Evolutionary conservation across 2,113 vertebrate species (phyloP).

Genomic region (Anoura caudifer): DNA sequence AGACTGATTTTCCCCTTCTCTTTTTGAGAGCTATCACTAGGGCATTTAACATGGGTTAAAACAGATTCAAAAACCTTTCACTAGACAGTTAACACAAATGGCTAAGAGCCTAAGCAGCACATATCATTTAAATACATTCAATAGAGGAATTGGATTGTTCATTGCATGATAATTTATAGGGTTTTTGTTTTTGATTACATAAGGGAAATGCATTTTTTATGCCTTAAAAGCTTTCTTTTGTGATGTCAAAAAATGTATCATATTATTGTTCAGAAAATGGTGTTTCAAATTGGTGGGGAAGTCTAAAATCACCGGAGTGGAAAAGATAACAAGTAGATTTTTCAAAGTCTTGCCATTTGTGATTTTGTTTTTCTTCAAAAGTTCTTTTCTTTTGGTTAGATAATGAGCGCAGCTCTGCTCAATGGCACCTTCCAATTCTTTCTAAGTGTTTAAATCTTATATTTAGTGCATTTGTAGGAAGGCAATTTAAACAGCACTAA

Average conservation of each 20-base stretch:
- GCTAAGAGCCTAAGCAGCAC: constrained; percentile 79
- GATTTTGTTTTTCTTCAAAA: constrained; percentile 34
- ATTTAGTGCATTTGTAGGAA: constrained; percentile 71
- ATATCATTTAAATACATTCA: constrained; percentile 77
- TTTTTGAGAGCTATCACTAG: constrained; percentile 69
- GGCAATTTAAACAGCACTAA: constrained; percentile 72
- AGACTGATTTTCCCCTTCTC: constrained; percentile 74
- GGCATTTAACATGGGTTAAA: constrained; percentile 77
- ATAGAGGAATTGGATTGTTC: constrained; percentile 77
- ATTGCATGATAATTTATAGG: constrained; percentile 80
- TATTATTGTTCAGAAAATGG: constrained; percentile 79
- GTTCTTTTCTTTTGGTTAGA: constrained; percentile 65
- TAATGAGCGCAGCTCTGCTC: constrained; percentile 71
- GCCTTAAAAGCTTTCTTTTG: constrained; percentile 78
- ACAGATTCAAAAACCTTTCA: constrained; percentile 78
- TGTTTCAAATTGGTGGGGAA: constrained; percentile 78
- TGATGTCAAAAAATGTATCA: constrained; percentile 72
- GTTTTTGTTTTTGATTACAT: constrained; percentile 83
- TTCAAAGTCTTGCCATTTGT: constrained; percentile 77
- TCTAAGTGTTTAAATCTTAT: constrained; percentile 63
- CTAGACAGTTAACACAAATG: constrained; percentile 78
- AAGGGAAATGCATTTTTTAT: constrained; percentile 81
- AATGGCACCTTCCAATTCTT: constrained; percentile 50
- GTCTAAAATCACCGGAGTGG: constrained; percentile 76
- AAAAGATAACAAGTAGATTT: constrained; percentile 79